phyloP scores from a whole-genome alignment of 2,113 vertebrate species.

The Atlantisia rogersi region DNA sequence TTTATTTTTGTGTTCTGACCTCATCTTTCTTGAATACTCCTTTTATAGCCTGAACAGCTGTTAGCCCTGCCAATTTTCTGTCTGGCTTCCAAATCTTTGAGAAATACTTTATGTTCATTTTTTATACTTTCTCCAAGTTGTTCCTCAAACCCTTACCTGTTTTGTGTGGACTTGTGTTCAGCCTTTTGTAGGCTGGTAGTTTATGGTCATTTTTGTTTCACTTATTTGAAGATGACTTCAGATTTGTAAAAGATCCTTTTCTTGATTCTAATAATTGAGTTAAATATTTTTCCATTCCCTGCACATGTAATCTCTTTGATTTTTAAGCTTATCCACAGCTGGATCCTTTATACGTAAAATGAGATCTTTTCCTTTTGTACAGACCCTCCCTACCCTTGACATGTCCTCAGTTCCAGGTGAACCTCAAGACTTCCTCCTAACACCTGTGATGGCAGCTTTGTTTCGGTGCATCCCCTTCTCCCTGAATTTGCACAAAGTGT shows the following conservation, averaged over 20 bases:
- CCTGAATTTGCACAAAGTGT: not conserved
- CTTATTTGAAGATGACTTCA: not conserved
- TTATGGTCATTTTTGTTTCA: not conserved
- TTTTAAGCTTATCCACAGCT: not conserved
- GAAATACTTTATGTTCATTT: not conserved
- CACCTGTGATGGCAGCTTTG: rapidly evolving
- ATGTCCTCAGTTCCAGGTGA: not conserved
- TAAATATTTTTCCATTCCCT: not conserved
- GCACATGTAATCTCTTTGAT: not conserved
- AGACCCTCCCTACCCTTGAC: not conserved
- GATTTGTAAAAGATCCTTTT: not conserved
- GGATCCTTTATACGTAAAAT: not conserved
- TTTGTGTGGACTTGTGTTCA: not conserved
- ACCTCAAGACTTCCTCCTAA: not conserved
- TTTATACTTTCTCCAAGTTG: not conserved
- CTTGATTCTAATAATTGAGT: not conserved
- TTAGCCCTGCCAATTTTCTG: not conserved
- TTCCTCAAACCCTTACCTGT: not conserved
- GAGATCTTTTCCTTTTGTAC: not conserved
- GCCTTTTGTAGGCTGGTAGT: not conserved
- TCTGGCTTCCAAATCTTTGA: not conserved
- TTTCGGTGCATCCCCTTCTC: not conserved
- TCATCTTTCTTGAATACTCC: not conserved
- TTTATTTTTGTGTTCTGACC: not conserved
- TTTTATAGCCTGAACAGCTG: conserved; percentile 13